Conservation (phyloP, 2,888 invertebrate species). For the Sinohyriopsis cumingii region DNA sequence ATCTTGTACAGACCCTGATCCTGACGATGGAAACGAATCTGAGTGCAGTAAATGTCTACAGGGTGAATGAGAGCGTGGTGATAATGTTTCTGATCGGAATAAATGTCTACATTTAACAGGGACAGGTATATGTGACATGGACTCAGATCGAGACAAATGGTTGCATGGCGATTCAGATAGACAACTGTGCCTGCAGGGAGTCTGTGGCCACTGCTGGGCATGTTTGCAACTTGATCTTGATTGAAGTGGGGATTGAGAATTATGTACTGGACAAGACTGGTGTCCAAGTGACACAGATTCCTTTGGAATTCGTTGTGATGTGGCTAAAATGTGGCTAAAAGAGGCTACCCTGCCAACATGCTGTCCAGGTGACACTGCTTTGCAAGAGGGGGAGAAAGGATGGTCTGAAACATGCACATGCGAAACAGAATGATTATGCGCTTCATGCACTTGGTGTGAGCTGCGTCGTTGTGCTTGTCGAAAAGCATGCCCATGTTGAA, state of each 20-base stretch:
- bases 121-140: slow-evolving; percentile 18
- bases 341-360: no score
- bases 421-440: slow-evolving; percentile 10
- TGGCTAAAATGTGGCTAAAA: no score
- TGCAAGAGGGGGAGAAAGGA: no score
- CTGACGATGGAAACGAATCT: slow-evolving; percentile 17
- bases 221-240: no score
- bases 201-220: no score
- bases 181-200: no score
- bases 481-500: slow-evolving; percentile 24
- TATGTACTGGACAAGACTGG: no score
- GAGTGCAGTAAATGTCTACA: slow-evolving; percentile 20
- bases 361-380: no score
- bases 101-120: slow-evolving; percentile 30
- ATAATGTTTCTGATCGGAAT: slow-evolving; percentile 35
- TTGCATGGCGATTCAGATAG: slow-evolving; percentile 15
- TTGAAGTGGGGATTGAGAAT: no score
- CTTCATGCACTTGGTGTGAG: not conserved
- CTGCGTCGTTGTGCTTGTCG: slow-evolving; percentile 4
- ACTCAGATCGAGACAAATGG: slow-evolving; percentile 14
- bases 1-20: slow-evolving; percentile 10
- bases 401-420: slow-evolving; percentile 12
- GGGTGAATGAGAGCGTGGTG: slow-evolving; percentile 31
- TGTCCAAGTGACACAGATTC: no score
- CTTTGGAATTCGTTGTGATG: no score